phyloP scores from a whole-genome alignment of 2,888 invertebrate species.

The Tachystola acroxantha region DNA sequence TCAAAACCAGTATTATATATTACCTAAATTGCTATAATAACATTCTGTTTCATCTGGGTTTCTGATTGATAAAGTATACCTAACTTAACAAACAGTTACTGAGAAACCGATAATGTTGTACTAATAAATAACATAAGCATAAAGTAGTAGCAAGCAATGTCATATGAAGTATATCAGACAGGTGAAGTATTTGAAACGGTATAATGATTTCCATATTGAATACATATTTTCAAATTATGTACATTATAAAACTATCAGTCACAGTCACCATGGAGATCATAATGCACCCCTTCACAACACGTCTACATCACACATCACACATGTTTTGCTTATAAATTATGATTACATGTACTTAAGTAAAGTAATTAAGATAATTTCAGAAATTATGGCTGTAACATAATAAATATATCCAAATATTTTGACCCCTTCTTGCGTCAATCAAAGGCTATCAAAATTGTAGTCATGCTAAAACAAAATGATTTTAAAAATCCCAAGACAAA shows the following conservation, averaged over 20 bases:
- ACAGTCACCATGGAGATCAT: background rate
- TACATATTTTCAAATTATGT: no score
- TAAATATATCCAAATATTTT: conserved; percentile 36
- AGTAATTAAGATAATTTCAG: conserved; percentile 22
- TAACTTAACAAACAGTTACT: no score
- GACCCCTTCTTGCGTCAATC: conserved; percentile 46
- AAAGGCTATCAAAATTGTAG: conserved; percentile 31
- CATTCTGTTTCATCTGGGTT: conserved; percentile 11
- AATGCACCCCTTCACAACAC: background rate
- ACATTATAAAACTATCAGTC: background rate
- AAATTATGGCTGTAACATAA: conserved; percentile 20
- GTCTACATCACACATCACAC: background rate
- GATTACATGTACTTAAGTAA: no score
- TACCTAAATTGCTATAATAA: conserved; percentile 9
- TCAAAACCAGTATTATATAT: conserved; percentile 17
- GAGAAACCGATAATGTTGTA: no score
- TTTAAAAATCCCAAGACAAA: background rate
- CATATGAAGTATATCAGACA: no score
- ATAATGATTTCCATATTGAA: no score
- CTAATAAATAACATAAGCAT: no score
- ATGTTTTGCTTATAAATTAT: conserved; percentile 10
- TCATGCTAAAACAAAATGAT: conserved; percentile 2
- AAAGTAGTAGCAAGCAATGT: no score
- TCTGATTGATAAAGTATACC: conserved; percentile 1
- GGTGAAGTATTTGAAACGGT: no score